A percentile compares a stretch with the other conserved stretches of the same genome.
These are phyloP conservation scores for Callipepla squamata DNA, from an alignment of 2,113 vertebrate species.

Conservation along the genomic window DNA sequence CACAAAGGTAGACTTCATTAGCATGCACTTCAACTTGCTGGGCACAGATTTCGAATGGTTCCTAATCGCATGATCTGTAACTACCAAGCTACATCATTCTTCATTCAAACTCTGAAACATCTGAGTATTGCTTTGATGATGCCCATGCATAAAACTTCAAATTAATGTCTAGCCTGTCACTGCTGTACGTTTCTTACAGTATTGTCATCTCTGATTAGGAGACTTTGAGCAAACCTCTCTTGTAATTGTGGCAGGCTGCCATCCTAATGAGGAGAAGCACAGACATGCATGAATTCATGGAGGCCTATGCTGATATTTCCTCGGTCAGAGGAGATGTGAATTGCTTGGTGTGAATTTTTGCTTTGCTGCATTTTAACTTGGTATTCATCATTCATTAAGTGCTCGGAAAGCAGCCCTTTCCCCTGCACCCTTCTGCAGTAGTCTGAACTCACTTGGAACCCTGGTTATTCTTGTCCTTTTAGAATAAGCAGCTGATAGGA, in stretches of 20 bases:
- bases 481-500: slow-evolving; percentile 92
- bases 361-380: slow-evolving; percentile 37
- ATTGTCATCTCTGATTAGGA: slow-evolving; percentile 44
- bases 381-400: slow-evolving; percentile 7
- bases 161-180: slow-evolving; percentile 20
- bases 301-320: slow-evolving; percentile 34
- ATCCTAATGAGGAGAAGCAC: slow-evolving; percentile 28
- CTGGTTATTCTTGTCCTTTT: slow-evolving; percentile 32
- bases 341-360: slow-evolving; percentile 56
- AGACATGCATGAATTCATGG: slow-evolving; percentile 73
- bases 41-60: slow-evolving; percentile 29
- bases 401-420: neutral
- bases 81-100: slow-evolving; percentile 47
- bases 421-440: fast-evolving
- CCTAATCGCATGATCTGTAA: slow-evolving; percentile 66
- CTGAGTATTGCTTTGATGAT: slow-evolving; percentile 53
- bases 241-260: slow-evolving; percentile 33
- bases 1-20: slow-evolving; percentile 91
- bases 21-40: slow-evolving; percentile 80
- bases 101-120: slow-evolving; percentile 48
- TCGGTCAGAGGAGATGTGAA: neutral
- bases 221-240: slow-evolving; percentile 6
- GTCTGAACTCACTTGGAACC: neutral
- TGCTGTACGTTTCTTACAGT: slow-evolving; percentile 1
- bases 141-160: slow-evolving; percentile 20